Conservation (phyloP, 2,797 vertebrate species). For the Hoplostethus atlanticus region DNA sequence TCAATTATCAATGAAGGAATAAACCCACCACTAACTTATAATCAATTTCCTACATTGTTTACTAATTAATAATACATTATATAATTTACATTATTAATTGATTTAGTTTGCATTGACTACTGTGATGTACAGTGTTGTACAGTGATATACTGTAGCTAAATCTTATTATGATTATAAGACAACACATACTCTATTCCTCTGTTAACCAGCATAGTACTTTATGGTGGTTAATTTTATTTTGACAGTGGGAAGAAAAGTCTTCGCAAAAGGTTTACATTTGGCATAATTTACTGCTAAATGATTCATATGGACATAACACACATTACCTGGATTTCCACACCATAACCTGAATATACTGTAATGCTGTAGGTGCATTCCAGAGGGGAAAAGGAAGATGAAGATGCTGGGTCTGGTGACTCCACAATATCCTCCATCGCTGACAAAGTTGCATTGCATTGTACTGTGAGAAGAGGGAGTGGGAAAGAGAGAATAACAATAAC, state of each 20-base stretch:
- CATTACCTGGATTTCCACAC: slow-evolving; percentile 93
- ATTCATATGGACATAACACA: not conserved
- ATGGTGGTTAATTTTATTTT: not conserved
- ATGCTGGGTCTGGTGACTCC: slow-evolving; percentile 89
- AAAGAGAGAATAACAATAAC: not conserved
- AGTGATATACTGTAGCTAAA: too few relatives aligned
- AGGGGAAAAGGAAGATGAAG: slow-evolving; percentile 83
- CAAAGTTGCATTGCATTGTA: slow-evolving; percentile 92
- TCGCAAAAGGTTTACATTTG: not conserved
- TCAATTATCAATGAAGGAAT: too few relatives aligned
- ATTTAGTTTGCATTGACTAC: too few relatives aligned
- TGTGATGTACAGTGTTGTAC: too few relatives aligned
- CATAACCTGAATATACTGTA: slow-evolving; percentile 91
- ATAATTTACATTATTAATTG: too few relatives aligned
- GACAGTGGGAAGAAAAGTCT: not conserved
- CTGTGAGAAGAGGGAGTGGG: slow-evolving; percentile 66
- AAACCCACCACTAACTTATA: too few relatives aligned
- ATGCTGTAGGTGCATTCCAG: slow-evolving; percentile 94
- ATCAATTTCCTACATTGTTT: too few relatives aligned
- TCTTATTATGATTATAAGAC: too few relatives aligned
- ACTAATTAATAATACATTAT: too few relatives aligned
- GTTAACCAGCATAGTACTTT: too few relatives aligned
- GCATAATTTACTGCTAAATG: not conserved
- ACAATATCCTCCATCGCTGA: slow-evolving; percentile 90
- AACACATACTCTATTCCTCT: too few relatives aligned